Base-by-base conservation (phyloP, 2,113 vertebrate genomes). In the Rhipidura dahli region DNA sequence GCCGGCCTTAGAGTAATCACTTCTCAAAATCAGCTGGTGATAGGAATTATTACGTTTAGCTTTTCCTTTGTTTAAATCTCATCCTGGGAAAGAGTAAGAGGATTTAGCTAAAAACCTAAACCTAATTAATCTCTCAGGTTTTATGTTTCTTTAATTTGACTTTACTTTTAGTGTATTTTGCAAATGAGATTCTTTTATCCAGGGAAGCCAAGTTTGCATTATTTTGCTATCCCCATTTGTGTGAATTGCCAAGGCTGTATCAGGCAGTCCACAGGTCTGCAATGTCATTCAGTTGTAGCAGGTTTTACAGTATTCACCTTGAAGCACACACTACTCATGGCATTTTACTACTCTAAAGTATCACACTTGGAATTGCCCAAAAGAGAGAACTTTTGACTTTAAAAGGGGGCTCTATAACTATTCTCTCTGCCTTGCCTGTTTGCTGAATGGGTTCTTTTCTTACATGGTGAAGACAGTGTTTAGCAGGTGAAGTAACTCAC, bases 401-500 rank as follows among this genome's bases (percentile, higher is more conserved):
- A 93, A 76, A 96, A 92, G 94, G 26, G n/a, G 23, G 18, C 49
- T 94, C 45, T 93, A 22, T 88, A 96, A 93, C 96, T 95, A 80
- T 75, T 93, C 69, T 83, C 11, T 91, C 75, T 92, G 39, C 76
- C 92, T 96, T 92, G 31, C 42, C 51, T 95, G 83, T 95, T 96
- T 89, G 75, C 79, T 94, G 93, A 96, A 93, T 39, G 33, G 7
- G 27, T 80, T 96, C 65, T 94, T 94, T 89, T 66, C 83, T 91
- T 97, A 22, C 37, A 53, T 23, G 18, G 66, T 39, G 63, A 96
- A 94, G 65, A 93, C 71, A 92, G 79, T 47, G 60, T 71, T 69
- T 90, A 95, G 54, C 93, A 82, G 40, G 17, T 87, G 78, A 65
- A 97, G 91, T 96, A 97, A 96, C 91, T 69, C 84, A 86, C 95